A percentile compares a stretch with the other conserved stretches of the same genome.
Evolutionary conservation across 1,140 invertebrate genomes (phyloP).

Genomic region (Vanessa atalanta): DNA sequence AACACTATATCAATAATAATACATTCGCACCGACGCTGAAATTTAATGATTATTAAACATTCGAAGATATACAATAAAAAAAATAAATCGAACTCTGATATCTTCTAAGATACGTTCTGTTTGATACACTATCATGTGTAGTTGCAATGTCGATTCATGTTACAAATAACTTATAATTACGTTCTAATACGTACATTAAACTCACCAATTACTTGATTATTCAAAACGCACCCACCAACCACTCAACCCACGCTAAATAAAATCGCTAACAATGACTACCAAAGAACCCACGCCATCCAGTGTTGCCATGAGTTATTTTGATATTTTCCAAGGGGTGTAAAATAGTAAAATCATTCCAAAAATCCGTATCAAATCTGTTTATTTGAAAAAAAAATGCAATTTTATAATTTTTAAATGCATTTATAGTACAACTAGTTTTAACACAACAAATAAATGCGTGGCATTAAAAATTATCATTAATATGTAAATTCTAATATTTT

Average conservation of each 20-base stretch:
- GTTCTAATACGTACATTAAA: conserved; percentile 19
- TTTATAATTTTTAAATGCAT: no score
- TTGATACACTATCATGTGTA: neutral
- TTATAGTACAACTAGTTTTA: no score
- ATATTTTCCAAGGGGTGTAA: neutral
- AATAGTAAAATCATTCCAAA: no score
- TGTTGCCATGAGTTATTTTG: conserved; percentile 49
- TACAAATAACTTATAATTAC: neutral
- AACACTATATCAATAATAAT: conserved; percentile 4
- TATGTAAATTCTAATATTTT: no score
- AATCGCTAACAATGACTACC: conserved; percentile 57
- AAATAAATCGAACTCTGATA: conserved; percentile 9
- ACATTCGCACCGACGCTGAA: conserved; percentile 19
- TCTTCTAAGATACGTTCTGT: neutral
- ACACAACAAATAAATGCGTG: no score
- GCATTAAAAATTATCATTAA: no score
- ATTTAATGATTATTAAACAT: conserved; percentile 26
- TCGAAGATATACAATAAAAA: conserved; percentile 40
- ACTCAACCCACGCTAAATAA: conserved; percentile 60
- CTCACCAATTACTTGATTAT: conserved; percentile 33
- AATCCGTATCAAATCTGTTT: no score
- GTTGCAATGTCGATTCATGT: neutral
- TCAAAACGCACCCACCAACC: conserved; percentile 30
- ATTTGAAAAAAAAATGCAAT: no score
- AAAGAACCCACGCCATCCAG: conserved; percentile 71